Conservation (phyloP, 2,113 vertebrate genomes). For the Psilopogon haemacephalus region DNA sequence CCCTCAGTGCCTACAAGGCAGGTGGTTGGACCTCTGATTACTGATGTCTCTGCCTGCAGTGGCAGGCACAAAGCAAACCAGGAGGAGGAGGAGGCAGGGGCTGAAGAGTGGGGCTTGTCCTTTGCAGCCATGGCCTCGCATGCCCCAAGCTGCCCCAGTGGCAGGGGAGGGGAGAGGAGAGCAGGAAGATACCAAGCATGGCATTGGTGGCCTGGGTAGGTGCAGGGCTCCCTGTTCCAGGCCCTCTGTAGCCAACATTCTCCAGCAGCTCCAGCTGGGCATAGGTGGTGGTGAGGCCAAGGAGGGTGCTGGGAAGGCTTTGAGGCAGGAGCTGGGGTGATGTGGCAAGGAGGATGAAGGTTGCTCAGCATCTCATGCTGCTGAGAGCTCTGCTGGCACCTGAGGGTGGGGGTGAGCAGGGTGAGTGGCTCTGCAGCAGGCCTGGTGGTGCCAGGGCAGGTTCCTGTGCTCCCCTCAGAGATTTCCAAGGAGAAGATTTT, state of each 20-base stretch:
- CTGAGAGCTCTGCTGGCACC: neutral
- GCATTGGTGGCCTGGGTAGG: rapidly evolving
- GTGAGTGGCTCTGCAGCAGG: neutral
- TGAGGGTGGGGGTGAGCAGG: rapidly evolving
- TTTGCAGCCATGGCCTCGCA: rapidly evolving
- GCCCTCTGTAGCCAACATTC: neutral
- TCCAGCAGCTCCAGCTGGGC: neutral
- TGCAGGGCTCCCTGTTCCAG: neutral
- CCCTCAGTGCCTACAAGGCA: neutral
- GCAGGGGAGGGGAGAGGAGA: neutral
- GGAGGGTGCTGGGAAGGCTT: neutral
- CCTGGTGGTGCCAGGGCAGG: neutral
- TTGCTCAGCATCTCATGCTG: rapidly evolving
- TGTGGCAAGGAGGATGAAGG: neutral
- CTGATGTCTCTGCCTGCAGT: neutral
- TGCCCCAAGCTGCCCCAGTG: neutral
- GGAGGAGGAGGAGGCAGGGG: neutral
- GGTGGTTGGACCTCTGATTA: constrained; percentile 30
- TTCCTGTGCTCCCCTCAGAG: rapidly evolving
- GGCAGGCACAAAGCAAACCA: neutral
- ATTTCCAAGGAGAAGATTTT: neutral
- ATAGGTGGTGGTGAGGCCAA: neutral
- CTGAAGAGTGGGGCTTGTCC: neutral
- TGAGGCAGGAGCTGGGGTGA: neutral
- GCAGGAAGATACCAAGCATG: neutral